Evolutionary conservation across 2,113 vertebrate genomes (phyloP), one percentile per base, ranked within the genome.

Genomic region (Solea solea): DNA sequence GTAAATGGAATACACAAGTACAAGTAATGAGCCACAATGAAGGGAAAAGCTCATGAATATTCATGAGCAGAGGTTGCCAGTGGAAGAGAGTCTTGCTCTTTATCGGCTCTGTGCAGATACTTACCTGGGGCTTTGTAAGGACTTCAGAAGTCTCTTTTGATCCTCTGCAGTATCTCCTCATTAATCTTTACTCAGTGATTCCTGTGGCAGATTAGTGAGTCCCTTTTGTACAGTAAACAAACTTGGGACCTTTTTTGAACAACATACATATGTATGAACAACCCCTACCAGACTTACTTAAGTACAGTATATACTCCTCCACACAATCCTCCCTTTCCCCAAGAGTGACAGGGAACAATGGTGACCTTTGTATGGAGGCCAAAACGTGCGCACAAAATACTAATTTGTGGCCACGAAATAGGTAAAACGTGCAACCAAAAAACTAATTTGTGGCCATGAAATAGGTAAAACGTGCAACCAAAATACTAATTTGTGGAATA

Each of bases 1-100:
- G 69, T 76, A 86, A 87, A 81, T 9, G 46, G 63, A 81, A 72
- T 50, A 72, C 51, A 53, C 64, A 84, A 78, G 75, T 68, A 80
- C 53, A 25, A 69, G 74, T 78, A 74, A 91, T 84, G 82, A 88
- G 74, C 57, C 75, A 56, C 76, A 89, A 86, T 89, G 86, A 91
- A 51, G 63, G 64, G 75, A 76, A 45, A 46, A 54, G 42, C 50
- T 76, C 1, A 54, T 92, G 72, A 91, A 89, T 90, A 89, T 91
- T 82, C 73, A 90, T 75, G 16, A 64, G 69, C 2, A 3, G 41
- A 55, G 61, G 78, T 55, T 81, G 58, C 39, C 54, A 66, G 68
- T 75, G 16, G 58, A 67, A 62, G 66, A 70, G 13, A 82, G 65
- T 64, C 25, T 59, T 64, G 3, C 69, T 80, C 42, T 82, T 83